Conservation (phyloP, 2,797 vertebrate genomes). For the Gymnothorax reevesii region DNA sequence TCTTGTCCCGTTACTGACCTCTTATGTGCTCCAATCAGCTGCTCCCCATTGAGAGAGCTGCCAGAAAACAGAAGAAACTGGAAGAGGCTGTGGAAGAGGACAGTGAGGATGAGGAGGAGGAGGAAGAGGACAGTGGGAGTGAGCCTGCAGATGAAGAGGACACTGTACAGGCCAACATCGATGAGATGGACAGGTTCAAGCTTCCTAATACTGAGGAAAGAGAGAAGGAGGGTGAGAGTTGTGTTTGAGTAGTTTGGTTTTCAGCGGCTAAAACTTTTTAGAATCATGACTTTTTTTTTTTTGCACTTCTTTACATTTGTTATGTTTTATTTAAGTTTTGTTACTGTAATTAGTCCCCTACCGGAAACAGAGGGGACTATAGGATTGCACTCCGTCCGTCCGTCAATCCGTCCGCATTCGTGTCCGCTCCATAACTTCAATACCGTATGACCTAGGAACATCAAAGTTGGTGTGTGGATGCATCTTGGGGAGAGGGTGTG, state of each 20-base stretch:
- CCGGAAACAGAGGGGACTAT: too few relatives aligned
- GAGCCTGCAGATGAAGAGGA: conserved; percentile 64
- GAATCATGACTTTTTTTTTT: neutral
- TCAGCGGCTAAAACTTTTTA: neutral
- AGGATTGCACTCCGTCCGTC: too few relatives aligned
- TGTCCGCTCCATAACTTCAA: too few relatives aligned
- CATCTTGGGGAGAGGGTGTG: too few relatives aligned
- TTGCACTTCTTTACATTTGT: neutral
- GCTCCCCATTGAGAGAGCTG: conserved; percentile 91
- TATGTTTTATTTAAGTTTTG: neutral
- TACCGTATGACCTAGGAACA: too few relatives aligned
- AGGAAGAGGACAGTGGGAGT: conserved; percentile 61
- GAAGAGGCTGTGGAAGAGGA: conserved; percentile 48
- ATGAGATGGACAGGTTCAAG: conserved; percentile 78
- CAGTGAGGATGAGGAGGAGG: conserved; percentile 61
- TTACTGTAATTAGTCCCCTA: neutral
- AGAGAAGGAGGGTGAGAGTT: conserved; percentile 78
- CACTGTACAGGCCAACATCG: conserved; percentile 82
- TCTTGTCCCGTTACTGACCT: neutral
- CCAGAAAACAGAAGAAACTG: conserved; percentile 79
- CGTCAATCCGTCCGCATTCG: too few relatives aligned
- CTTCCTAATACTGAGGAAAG: conserved; percentile 80
- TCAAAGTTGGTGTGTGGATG: too few relatives aligned
- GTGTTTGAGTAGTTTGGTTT: neutral
- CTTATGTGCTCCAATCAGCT: conserved; percentile 67